Evolutionary conservation across 30 jellyfish, hydroid and myxozoan genomes (phyloP).

Genomic region (Aurelia sp.): DNA sequence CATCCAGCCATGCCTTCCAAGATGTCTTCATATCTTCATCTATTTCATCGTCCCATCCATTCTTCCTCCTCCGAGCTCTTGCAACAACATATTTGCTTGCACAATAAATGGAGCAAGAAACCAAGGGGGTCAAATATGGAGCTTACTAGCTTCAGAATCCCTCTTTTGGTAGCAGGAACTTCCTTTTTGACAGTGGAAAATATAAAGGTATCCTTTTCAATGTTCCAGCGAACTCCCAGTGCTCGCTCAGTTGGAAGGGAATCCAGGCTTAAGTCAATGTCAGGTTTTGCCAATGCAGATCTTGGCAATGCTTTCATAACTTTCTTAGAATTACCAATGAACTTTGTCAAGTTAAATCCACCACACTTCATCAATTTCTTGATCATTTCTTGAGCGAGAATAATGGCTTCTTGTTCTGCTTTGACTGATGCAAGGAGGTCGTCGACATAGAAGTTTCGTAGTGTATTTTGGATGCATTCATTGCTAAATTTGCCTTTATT

Average conservation of each 20-base stretch:
- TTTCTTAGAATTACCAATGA: neutral
- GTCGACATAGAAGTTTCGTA: neutral
- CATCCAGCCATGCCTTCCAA: neutral
- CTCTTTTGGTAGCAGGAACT: no score
- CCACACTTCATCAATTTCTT: neutral
- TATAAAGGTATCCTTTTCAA: neutral
- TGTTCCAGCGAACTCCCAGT: slow-evolving; percentile 17
- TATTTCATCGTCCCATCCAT: slow-evolving; percentile 14
- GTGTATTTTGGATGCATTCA: neutral
- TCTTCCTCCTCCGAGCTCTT: slow-evolving; percentile 18
- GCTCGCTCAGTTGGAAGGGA: slow-evolving; percentile 1
- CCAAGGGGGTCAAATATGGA: slow-evolving; percentile 29
- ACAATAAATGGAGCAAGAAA: slow-evolving; percentile 4
- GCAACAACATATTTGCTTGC: slow-evolving; percentile 13
- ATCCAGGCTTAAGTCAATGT: neutral
- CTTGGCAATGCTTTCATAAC: neutral
- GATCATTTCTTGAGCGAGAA: neutral
- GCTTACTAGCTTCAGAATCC: neutral
- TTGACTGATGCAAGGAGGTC: neutral
- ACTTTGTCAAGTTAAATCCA: slow-evolving; percentile 15
- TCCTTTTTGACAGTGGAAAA: neutral
- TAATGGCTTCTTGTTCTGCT: neutral
- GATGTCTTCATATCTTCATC: neutral
- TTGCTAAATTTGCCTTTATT: neutral
- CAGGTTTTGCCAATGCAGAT: slow-evolving; percentile 1